A percentile compares a stretch with the other conserved stretches of the same genome.
Conservation (phyloP, 2,888 invertebrate species). For the Macroteleia sp. region DNA sequence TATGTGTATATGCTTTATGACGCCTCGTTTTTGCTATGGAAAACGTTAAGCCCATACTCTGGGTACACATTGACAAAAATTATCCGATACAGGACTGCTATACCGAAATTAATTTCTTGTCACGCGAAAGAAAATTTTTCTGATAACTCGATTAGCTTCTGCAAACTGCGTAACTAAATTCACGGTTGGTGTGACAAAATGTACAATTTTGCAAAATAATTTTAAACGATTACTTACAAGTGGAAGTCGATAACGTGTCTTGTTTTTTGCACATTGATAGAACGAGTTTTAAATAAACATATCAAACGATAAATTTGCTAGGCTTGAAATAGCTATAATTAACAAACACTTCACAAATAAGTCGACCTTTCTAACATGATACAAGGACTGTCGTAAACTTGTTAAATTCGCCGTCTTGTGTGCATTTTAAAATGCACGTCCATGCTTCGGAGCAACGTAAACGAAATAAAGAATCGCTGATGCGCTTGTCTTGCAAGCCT, state of each 20-base stretch:
- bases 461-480: slow-evolving; percentile 30
- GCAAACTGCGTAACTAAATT: too few relatives aligned
- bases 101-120: too few relatives aligned
- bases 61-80: too few relatives aligned
- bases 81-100: too few relatives aligned
- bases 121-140: too few relatives aligned
- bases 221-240: too few relatives aligned
- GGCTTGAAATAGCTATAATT: slow-evolving; percentile 25
- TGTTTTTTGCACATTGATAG: too few relatives aligned
- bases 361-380: slow-evolving; percentile 8
- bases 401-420: slow-evolving; percentile 15
- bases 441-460: background rate
- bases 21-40: slow-evolving; percentile 33
- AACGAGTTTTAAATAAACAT: slow-evolving; percentile 18
- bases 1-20: slow-evolving; percentile 16
- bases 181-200: too few relatives aligned
- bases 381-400: slow-evolving; percentile 16
- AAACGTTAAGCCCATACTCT: slow-evolving; percentile 51
- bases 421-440: slow-evolving; percentile 12
- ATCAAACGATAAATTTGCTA: slow-evolving; percentile 30
- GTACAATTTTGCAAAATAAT: too few relatives aligned
- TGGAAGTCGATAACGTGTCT: too few relatives aligned
- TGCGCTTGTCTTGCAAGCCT: slow-evolving; percentile 33
- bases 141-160: too few relatives aligned
- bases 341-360: slow-evolving; percentile 48